Evolutionary conservation across 2,888 invertebrate species (phyloP), one percentile per base, ranked within the genome.

Genomic region (Yponomeuta evonymella): DNA sequence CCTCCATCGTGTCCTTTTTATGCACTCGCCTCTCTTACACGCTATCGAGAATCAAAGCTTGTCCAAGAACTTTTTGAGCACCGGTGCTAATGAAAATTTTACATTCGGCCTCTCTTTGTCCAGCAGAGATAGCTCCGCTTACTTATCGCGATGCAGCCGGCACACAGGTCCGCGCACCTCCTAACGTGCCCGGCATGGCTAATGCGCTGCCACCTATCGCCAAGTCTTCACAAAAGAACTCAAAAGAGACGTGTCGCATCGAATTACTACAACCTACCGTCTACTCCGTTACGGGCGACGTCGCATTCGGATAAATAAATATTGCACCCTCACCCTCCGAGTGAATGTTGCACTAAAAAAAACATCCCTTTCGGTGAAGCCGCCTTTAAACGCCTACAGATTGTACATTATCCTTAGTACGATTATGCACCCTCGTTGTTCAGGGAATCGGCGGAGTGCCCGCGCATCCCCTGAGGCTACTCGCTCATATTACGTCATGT

Each of bases 351-450:
- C 83, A 85, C 88, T 88, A 91, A 92, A 92, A 58, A 91, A 92
- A 92, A 92, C 91, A 91, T 92, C 91, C 92, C 92, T 92, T 91
- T 90, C 87, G 85, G 80, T 85, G 87, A 89, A 87, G 90, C 90
- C 87, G 90, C 89, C 91, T 92, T 91, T 92, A 92, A 92, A 92
- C 90, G 92, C 90, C 92, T 92, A 91, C 92, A 92, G 92, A 92
- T 92, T 92, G 92, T 92, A 92, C 91, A 92, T 91, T 92, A 91
- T 92, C 92, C 90, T 91, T 90, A 90, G 89, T 90, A 88, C 89
- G 90, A 92, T 92, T 92, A 92, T 92, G 92, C 92, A 92, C 92
- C 92, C 92, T 86, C 90, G 88, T 83, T 88, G 91, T 90, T 86
- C 89, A 81, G 91, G 88, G 90, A 90, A 89, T 90, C 86, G 84